Evolutionary conservation across 1,140 invertebrate genomes (phyloP), one percentile per base, ranked within the genome.

Genomic region (Trichoplusia ni): DNA sequence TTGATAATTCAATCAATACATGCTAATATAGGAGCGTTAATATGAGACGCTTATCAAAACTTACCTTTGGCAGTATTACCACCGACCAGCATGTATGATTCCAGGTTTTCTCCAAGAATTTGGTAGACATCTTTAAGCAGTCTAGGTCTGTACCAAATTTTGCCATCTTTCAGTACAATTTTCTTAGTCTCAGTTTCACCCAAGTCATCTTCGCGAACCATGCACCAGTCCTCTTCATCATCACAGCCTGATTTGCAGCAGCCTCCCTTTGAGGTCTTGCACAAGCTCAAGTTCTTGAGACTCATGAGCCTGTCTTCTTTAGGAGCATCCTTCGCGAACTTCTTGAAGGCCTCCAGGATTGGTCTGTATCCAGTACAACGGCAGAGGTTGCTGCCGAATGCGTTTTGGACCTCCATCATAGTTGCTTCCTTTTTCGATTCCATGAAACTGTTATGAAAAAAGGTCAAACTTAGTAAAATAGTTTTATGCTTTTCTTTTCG

Each of bases 81-180:
- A 31, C 92, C 92, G 9, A 94, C 85, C 16, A 94, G 64, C 64
- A 92, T 89, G 65, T 94, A 94, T 25, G 67, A 67, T 19, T 71
- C 62, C n/a, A 37, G 8, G 4, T 77, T 77, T 53, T 76, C 81
- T 25, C 79, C 61, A 64, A 93, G 90, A 58, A 92, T 64, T 62
- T 81, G 71, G 67, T 92, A 92, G 18, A 93, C 66, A 64, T 83
- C 71, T 0, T 86, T 73, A 1, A 92, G 37, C 33, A 73, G 73
- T 7, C 82, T 25, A 64, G n/a, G n/a, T n/a, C n/a, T n/a, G n/a
- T n/a, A n/a, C n/a, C n/a, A n/a, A n/a, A n/a, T n/a, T n/a, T n/a
- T 67, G 5, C 79, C 68, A 18, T 81, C 82, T 23, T 64, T 59
- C 73, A 66, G 67, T n/a, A n/a, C n/a, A n/a, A n/a, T n/a, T 79